A percentile compares a stretch with the other conserved stretches of the same genome.
phyloP scores from a whole-genome alignment of 1,140 invertebrate species.

The Ostrea edulis region DNA sequence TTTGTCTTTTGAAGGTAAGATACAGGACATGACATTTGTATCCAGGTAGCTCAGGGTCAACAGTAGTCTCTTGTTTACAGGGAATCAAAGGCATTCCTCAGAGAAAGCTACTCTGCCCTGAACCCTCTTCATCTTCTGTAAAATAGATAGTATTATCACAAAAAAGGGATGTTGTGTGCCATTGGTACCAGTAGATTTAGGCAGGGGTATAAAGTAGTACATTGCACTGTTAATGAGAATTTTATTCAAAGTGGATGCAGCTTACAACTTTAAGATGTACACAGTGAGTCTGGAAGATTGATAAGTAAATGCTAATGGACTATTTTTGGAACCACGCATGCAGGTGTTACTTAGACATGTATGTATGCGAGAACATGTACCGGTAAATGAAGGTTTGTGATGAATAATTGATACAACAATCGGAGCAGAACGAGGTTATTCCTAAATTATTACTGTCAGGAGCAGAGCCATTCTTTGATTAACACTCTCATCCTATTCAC shows the following conservation, averaged over 20 bases:
- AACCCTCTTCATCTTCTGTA: background rate
- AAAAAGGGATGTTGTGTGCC: background rate
- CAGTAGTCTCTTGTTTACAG: background rate
- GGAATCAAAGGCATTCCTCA: background rate
- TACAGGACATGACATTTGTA: background rate
- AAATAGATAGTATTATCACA: background rate
- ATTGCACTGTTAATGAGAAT: background rate
- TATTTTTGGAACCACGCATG: background rate
- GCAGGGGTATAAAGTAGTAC: background rate
- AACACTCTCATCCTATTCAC: no score
- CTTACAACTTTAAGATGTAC: background rate
- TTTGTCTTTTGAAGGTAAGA: conserved; percentile 10
- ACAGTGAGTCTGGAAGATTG: background rate
- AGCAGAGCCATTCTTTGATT: no score
- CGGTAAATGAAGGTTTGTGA: background rate
- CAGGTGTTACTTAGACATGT: conserved; percentile 13
- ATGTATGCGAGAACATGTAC: conserved; percentile 18
- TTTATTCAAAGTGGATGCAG: background rate
- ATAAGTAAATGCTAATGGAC: background rate
- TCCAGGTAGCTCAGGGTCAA: background rate
- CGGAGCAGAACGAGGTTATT: background rate
- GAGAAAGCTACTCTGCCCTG: background rate
- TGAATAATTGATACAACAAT: conserved; percentile 8
- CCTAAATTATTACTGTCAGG: no score
- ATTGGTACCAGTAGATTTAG: background rate